Evolutionary conservation across 1,140 invertebrate species (phyloP).

Genomic region (Daktulosphaira vitifoliae): DNA sequence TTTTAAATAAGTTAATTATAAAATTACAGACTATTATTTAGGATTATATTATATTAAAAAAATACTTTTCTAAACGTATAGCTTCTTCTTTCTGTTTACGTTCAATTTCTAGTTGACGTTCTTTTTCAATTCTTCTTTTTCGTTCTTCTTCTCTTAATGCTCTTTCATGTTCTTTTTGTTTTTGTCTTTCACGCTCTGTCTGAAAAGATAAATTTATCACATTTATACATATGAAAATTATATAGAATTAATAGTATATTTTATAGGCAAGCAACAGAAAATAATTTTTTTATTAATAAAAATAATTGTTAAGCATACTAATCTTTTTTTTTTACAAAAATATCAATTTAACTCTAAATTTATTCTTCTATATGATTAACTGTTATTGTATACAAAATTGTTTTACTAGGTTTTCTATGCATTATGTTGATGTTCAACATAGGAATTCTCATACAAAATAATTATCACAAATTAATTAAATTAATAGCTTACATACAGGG

Average conservation of each 20-base stretch:
- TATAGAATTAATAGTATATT: neutral
- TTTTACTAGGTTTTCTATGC: too few relatives aligned
- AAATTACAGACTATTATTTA: conserved; percentile 2
- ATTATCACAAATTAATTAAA: too few relatives aligned
- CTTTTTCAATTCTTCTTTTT: conserved; percentile 59
- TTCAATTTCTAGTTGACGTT: conserved; percentile 64
- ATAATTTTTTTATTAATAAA: neutral
- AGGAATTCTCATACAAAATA: too few relatives aligned
- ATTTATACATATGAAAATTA: neutral
- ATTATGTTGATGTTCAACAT: too few relatives aligned
- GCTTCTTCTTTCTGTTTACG: conserved; percentile 70
- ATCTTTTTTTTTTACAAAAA: neutral
- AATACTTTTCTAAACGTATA: conserved; percentile 54
- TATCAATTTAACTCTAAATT: neutral
- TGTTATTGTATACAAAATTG: too few relatives aligned
- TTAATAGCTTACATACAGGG: too few relatives aligned
- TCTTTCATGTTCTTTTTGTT: conserved; percentile 65
- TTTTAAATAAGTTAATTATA: conserved; percentile 34
- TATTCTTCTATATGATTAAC: neutral
- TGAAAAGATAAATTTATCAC: conserved; percentile 40
- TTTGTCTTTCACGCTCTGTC: conserved; percentile 68
- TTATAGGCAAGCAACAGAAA: neutral
- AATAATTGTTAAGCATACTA: too few relatives aligned
- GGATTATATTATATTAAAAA: neutral
- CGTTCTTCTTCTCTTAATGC: conserved; percentile 64